Percentiles rank a stretch among this genome's conserved stretches.
These are phyloP conservation scores for Vipera latastei DNA, from an alignment of 2,797 vertebrate species.

Conservation along the genomic window DNA sequence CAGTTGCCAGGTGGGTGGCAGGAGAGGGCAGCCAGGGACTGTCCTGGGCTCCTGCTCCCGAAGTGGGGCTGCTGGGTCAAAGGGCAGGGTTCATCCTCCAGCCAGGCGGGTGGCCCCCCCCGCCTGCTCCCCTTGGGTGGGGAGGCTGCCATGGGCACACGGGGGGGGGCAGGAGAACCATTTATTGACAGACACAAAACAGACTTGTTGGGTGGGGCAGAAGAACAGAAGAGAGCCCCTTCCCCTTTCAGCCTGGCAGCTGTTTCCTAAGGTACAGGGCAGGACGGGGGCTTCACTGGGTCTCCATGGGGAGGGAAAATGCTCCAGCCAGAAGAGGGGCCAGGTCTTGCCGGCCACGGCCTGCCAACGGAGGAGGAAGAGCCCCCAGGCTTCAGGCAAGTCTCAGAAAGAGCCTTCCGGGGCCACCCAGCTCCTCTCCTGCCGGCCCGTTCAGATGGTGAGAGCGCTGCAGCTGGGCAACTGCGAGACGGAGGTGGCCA, in stretches of 20 bases:
- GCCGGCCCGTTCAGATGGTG: conserved; percentile 77
- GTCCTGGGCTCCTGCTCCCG: neutral
- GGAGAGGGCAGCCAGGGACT: neutral
- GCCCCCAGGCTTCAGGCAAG: neutral
- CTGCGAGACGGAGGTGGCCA: conserved; percentile 90
- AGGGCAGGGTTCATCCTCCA: neutral
- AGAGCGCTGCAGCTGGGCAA: conserved; percentile 90
- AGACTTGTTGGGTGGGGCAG: neutral
- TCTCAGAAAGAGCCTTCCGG: no score
- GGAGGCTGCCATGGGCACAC: neutral
- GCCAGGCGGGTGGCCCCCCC: neutral
- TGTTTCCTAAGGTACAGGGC: neutral
- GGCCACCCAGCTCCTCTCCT: neutral
- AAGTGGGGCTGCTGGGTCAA: neutral
- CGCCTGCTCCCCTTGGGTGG: neutral
- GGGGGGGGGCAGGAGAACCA: neutral
- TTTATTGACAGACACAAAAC: neutral
- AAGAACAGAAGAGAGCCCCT: neutral
- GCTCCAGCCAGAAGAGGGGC: neutral
- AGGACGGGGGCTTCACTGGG: neutral
- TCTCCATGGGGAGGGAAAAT: neutral
- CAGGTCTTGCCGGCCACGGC: fast-evolving
- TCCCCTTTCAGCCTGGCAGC: neutral
- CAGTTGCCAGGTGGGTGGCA: no score
- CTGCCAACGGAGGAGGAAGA: fast-evolving